phyloP scores from a whole-genome alignment of 2,113 vertebrate genomes.

The Cyprichromis sp. region DNA sequence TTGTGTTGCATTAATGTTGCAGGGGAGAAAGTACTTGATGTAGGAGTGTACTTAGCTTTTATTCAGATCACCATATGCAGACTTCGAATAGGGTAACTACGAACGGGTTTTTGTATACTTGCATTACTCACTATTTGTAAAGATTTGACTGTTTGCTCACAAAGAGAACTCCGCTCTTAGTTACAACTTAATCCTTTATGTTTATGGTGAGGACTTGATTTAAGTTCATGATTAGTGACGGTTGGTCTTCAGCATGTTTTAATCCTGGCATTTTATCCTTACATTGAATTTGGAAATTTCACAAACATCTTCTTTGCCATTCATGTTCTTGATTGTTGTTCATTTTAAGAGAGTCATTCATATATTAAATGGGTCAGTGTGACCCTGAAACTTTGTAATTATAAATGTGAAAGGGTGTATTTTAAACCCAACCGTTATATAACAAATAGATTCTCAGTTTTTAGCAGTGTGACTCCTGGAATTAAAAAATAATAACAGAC shows the following conservation, averaged over 20 bases:
- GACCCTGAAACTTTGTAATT: neutral
- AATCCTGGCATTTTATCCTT: neutral
- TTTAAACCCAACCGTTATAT: neutral
- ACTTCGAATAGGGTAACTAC: neutral
- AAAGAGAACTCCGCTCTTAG: neutral
- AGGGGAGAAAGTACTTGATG: slow-evolving; percentile 22
- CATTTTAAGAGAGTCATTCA: neutral
- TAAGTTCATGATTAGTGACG: neutral
- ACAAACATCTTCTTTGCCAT: neutral
- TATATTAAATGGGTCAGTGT: neutral
- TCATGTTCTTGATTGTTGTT: neutral
- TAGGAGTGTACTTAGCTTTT: slow-evolving; percentile 15
- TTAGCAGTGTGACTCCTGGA: neutral
- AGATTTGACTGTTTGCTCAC: neutral
- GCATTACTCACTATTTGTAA: neutral
- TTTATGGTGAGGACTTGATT: neutral
- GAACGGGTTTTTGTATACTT: neutral
- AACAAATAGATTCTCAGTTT: neutral
- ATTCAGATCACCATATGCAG: slow-evolving; percentile 7
- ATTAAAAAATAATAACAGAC: neutral
- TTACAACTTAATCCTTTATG: neutral
- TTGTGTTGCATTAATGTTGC: slow-evolving; percentile 54
- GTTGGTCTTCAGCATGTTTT: neutral
- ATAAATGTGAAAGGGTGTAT: neutral
- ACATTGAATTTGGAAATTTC: neutral